Conservation (phyloP, 2,113 vertebrate species). For the Petrocephalus microphthalmus region DNA sequence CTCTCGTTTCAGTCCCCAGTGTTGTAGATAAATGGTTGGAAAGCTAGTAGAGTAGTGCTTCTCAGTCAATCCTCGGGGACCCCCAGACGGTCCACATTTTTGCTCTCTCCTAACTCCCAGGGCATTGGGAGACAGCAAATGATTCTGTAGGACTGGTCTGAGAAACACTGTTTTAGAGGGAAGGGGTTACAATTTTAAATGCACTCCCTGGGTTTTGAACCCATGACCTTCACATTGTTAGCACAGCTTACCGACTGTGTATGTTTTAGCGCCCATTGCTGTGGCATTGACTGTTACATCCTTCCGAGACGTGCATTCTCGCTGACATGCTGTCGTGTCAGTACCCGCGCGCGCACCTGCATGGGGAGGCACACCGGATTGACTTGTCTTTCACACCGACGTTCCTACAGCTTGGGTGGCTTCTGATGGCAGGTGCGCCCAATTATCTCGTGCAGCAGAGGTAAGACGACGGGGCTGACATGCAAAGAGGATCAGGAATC, state of each 20-base stretch:
- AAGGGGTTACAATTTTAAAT: not conserved
- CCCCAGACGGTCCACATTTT: too few relatives aligned
- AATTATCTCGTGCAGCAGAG: slow-evolving; percentile 52
- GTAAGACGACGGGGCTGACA: slow-evolving; percentile 34
- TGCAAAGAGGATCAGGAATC: slow-evolving; percentile 23
- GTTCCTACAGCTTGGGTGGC: slow-evolving; percentile 51
- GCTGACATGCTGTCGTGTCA: not conserved
- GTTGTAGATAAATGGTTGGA: not conserved
- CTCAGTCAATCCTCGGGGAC: too few relatives aligned
- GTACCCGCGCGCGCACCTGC: not conserved
- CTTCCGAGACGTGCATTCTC: not conserved
- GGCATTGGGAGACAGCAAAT: too few relatives aligned
- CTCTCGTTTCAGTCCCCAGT: not conserved
- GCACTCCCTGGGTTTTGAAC: not conserved
- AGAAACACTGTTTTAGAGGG: not conserved
- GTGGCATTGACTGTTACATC: not conserved
- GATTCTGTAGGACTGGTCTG: too few relatives aligned
- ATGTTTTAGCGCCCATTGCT: not conserved
- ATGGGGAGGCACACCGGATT: not conserved
- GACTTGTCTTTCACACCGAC: slow-evolving; percentile 28
- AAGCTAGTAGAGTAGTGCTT: not conserved
- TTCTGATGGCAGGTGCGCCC: slow-evolving; percentile 39
- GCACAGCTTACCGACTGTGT: not conserved
- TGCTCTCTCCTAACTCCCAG: too few relatives aligned
- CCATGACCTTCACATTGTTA: not conserved